Percentiles rank a stretch among this genome's conserved stretches.
These are phyloP conservation scores for Apis mellifera DNA, from an alignment of 1,140 invertebrate genomes.

Conservation along the genomic window Amel_HAv3.1 CM009945.2:8835001-8835500, in stretches of 20 bases:
- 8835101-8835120: conserved; percentile 89
- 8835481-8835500: neutral
- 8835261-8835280: conserved; percentile 85
- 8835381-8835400: conserved; percentile 70
- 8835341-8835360: conserved; percentile 84
- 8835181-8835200: conserved; percentile 85
- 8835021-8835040: conserved; percentile 85
- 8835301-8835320: conserved; percentile 78
- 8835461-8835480: neutral
- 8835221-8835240: conserved; percentile 84
- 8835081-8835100: conserved; percentile 87
- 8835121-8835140: conserved; percentile 83
- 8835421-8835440: conserved; percentile 82
- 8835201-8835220: conserved; percentile 86
- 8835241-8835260: conserved; percentile 82
- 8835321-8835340: conserved; percentile 86
- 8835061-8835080: conserved; percentile 89
- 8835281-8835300: conserved; percentile 82
- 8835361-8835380: conserved; percentile 32
- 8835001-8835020: conserved; percentile 82
- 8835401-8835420: conserved; percentile 83
- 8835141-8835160: conserved; percentile 85
- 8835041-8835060: conserved; percentile 88
- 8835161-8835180: conserved; percentile 88
- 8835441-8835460: conserved; percentile 12